Conservation (phyloP, 1,140 invertebrate species). For the Zophobas morio region DNA sequence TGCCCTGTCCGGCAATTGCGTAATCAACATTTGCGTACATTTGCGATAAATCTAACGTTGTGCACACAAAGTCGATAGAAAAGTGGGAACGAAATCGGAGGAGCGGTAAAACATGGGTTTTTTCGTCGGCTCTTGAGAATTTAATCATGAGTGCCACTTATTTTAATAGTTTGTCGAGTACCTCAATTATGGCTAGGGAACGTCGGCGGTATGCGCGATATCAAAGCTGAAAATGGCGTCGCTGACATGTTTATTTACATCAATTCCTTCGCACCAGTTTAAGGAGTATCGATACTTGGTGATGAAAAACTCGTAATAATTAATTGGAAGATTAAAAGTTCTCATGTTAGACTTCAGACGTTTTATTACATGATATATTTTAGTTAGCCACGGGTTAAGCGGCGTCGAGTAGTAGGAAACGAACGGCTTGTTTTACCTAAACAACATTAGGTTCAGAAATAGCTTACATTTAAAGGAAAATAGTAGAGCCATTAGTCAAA, state of each 20-base stretch:
- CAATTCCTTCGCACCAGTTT: conserved; percentile 15
- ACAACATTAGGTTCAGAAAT: conserved; percentile 46
- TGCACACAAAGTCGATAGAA: not conserved
- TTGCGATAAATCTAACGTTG: conserved; percentile 14
- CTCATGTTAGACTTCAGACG: conserved; percentile 27
- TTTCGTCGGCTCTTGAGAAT: conserved; percentile 4
- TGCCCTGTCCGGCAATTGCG: conserved; percentile 26
- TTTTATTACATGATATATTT: conserved; percentile 32
- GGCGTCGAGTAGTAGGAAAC: conserved; percentile 39
- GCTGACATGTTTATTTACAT: conserved; percentile 18
- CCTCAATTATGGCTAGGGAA: conserved; percentile 22
- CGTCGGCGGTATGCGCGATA: not conserved
- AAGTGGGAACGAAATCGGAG: not conserved
- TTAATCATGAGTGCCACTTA: conserved; percentile 28
- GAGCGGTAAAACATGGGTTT: not conserved
- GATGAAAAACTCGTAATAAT: conserved; percentile 35
- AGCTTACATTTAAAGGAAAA: conserved; percentile 46
- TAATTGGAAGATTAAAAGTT: conserved; percentile 33
- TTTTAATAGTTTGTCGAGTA: conserved; percentile 37
- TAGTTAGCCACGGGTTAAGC: conserved; percentile 36
- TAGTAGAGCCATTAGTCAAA: conserved; percentile 43
- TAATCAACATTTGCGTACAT: conserved; percentile 40
- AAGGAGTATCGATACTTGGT: conserved; percentile 6
- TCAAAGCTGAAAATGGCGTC: conserved; percentile 26
- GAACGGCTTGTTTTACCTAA: conserved; percentile 45